Evolutionary conservation across 2,888 invertebrate species (phyloP), one percentile per base, ranked within the genome.

Genomic region (Emmelina monodactyla): DNA sequence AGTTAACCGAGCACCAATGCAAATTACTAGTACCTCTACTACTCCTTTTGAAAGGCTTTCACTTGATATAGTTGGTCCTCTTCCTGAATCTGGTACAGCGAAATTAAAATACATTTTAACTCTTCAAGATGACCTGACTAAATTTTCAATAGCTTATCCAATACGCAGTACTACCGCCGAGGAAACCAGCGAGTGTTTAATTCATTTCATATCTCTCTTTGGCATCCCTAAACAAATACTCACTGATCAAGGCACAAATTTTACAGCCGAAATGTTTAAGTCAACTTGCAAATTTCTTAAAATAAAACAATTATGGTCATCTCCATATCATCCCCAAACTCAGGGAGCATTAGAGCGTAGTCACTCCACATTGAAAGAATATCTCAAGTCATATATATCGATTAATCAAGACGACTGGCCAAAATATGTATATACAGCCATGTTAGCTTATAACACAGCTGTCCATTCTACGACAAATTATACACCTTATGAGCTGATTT

Each of bases 161-260:
- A 34, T 46, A 1, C 12, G 16, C 1, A 41, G 22, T 9, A 31
- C 34, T 2, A 38, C 48, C 0, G 43, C 45, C 2, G 42, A 48
- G 33, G 48, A 49, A 34, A 35, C 39, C 9, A 22, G 37, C 3
- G 43, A 49, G 15, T 43, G 44, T 22, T 37, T 65, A 2, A 31
- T 55, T 6, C 46, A 58, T 28, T 54, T 59, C 28, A 55, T 59
- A 10, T 46, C 55, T 3, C 33, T 51, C 2, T 60, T 62, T 37
- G 62, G 62, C 7, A 55, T 62, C 7, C 61, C 65, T 1, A 51
- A 45, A 40, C 31, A 12, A 3, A 48, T 52, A 1, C 35, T 69
- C 1, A 52, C 64, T 0, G 67, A 72, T 39, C 55, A 59, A 49
- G 67, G 61, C 1, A 46, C 50, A 0, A 43, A 47, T 14, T 50